Conservation (phyloP, 2,113 vertebrate species). For the Rhabdomys dilectus region DNA sequence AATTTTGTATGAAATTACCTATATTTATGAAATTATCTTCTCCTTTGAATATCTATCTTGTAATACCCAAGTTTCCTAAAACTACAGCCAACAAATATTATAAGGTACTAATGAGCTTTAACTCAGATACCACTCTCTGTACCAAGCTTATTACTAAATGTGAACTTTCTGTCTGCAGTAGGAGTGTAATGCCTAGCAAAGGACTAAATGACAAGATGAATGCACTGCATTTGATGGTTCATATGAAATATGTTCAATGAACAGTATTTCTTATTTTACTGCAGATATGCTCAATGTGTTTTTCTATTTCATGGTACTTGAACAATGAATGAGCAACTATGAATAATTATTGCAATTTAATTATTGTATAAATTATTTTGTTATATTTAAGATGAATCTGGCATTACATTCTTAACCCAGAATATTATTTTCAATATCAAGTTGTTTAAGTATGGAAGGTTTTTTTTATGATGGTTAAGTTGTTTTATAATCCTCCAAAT, state of each 20-base stretch:
- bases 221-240: not conserved
- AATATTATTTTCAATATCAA: conserved; percentile 14
- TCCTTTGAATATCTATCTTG: not conserved
- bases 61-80: conserved; percentile 35
- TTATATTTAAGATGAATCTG: not conserved
- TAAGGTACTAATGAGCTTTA: not conserved
- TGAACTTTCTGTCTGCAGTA: conserved; percentile 37
- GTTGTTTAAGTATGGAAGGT: not conserved
- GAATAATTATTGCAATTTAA: not conserved
- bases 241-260: not conserved
- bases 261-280: conserved; percentile 37
- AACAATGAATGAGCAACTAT: conserved; percentile 31
- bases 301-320: not conserved
- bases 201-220: not conserved
- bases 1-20: not conserved
- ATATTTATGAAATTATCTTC: not conserved
- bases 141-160: not conserved
- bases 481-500: conserved; percentile 22
- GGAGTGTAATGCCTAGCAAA: not conserved
- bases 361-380: conserved; percentile 46
- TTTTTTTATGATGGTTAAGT: not conserved
- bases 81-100: conserved; percentile 7
- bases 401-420: conserved; percentile 29
- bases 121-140: not conserved
- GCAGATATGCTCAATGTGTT: not conserved